Percentiles rank a stretch among this genome's conserved stretches.
phyloP scores from a whole-genome alignment of 2,888 invertebrate species.

The Andrena marginata region DNA sequence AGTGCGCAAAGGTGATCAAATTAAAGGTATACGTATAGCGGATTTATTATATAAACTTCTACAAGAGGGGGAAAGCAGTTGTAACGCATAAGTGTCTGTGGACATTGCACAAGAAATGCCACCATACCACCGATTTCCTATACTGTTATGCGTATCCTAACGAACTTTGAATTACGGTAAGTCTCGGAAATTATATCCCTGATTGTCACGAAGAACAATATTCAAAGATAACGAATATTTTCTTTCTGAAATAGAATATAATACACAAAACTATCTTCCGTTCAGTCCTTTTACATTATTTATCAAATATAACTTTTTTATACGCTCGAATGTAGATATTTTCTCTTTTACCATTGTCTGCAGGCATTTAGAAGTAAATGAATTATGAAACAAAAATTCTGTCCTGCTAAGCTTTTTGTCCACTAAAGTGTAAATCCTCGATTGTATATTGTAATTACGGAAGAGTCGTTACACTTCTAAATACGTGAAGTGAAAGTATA shows the following conservation, averaged over 20 bases:
- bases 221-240: too few species aligned
- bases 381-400: too few species aligned
- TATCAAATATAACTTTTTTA: too few species aligned
- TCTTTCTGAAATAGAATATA: too few species aligned
- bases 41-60: slow-evolving; percentile 9
- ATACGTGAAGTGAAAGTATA: slow-evolving; percentile 29
- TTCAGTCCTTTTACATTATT: too few species aligned
- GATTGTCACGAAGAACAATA: too few species aligned
- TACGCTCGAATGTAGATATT: too few species aligned
- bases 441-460: not conserved
- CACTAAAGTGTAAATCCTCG: not conserved
- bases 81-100: slow-evolving; percentile 6
- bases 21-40: not conserved
- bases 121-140: not conserved
- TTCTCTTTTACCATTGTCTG: too few species aligned
- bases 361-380: too few species aligned
- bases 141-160: not conserved
- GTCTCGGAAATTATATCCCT: too few species aligned
- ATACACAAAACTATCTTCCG: too few species aligned
- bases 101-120: not conserved
- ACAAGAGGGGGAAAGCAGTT: not conserved
- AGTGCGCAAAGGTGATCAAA: slow-evolving; percentile 34
- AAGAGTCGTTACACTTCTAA: not conserved
- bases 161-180: not conserved
- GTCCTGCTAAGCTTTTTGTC: too few species aligned